Conservation (phyloP, 2,797 vertebrate species). For the Poeciliopsis paucimaculata region DNA sequence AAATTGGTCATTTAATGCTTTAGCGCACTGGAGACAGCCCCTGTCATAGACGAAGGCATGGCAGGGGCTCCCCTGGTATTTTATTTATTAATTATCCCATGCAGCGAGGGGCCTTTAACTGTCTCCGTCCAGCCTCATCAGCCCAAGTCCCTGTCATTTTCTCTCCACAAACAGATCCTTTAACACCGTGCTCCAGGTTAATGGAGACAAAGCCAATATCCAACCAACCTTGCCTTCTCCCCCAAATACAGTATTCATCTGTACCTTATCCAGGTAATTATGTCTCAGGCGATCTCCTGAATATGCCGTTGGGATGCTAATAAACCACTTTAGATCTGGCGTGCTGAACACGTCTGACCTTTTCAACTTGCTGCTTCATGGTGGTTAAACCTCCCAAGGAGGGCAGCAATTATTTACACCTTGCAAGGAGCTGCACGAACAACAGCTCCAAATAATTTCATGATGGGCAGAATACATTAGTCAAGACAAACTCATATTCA, state of each 20-base stretch:
- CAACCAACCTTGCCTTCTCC: constrained; percentile 72
- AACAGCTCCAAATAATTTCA: constrained; percentile 52
- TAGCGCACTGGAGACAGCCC: constrained; percentile 99
- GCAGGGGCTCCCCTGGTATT: constrained; percentile 93
- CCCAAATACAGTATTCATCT: constrained; percentile 80
- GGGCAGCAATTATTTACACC: constrained; percentile 75
- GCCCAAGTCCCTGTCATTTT: constrained; percentile 90
- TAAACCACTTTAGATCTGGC: constrained; percentile 70
- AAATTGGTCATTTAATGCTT: constrained; percentile 99
- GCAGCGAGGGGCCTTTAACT: constrained; percentile 93
- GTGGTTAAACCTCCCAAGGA: constrained; percentile 57
- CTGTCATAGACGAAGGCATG: constrained; percentile 97
- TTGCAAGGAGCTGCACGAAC: constrained; percentile 54
- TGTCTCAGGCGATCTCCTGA: constrained; percentile 72
- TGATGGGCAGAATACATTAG: constrained; percentile 31
- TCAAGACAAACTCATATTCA: constrained; percentile 36
- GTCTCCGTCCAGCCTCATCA: constrained; percentile 89
- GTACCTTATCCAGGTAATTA: constrained; percentile 83
- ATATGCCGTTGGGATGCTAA: constrained; percentile 80
- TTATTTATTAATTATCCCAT: constrained; percentile 99
- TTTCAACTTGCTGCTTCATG: constrained; percentile 75
- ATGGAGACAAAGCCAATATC: constrained; percentile 84
- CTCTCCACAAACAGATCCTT: constrained; percentile 90
- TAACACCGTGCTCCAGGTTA: constrained; percentile 85
- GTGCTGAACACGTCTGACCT: constrained; percentile 76